phyloP scores from a whole-genome alignment of 2,797 vertebrate genomes.

The Enoplosus armatus region DNA sequence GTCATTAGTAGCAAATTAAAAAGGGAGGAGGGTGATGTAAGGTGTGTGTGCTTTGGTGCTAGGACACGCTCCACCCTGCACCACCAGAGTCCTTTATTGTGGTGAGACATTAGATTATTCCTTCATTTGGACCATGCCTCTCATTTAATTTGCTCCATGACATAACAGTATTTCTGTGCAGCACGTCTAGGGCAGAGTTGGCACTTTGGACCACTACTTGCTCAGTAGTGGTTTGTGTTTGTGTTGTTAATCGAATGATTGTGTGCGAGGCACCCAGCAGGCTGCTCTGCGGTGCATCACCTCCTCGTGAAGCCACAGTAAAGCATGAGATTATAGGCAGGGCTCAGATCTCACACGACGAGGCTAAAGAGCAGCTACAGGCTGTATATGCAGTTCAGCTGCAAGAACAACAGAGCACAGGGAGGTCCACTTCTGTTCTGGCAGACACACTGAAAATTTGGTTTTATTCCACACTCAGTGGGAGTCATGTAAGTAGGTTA shows the following conservation, averaged over 20 bases:
- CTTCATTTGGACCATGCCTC: conserved; percentile 54
- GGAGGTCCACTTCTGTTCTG: conserved; percentile 59
- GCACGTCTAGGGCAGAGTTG: conserved; percentile 20
- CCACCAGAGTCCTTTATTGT: conserved; percentile 52
- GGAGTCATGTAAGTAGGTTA: conserved; percentile 14
- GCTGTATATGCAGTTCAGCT: conserved; percentile 31
- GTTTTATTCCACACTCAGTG: conserved; percentile 26
- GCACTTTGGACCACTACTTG: conserved; percentile 40
- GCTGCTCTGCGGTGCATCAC: conserved; percentile 60
- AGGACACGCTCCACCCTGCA: conserved; percentile 18
- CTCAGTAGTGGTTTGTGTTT: conserved; percentile 72
- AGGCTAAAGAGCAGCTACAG: conserved; percentile 55
- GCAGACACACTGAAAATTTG: conserved; percentile 24
- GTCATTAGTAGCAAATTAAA: not conserved
- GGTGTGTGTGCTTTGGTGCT: conserved; percentile 35
- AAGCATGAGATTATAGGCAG: conserved; percentile 71
- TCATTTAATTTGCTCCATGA: conserved; percentile 63
- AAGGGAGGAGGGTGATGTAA: conserved; percentile 6
- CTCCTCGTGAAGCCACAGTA: conserved; percentile 70
- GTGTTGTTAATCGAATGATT: conserved; percentile 75
- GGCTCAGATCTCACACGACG: conserved; percentile 77
- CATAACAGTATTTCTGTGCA: conserved; percentile 42
- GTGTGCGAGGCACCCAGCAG: conserved; percentile 54
- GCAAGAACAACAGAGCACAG: conserved; percentile 45
- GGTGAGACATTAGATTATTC: conserved; percentile 46